phyloP scores from a whole-genome alignment of 2,113 vertebrate genomes.

The Callionymus lyra region DNA sequence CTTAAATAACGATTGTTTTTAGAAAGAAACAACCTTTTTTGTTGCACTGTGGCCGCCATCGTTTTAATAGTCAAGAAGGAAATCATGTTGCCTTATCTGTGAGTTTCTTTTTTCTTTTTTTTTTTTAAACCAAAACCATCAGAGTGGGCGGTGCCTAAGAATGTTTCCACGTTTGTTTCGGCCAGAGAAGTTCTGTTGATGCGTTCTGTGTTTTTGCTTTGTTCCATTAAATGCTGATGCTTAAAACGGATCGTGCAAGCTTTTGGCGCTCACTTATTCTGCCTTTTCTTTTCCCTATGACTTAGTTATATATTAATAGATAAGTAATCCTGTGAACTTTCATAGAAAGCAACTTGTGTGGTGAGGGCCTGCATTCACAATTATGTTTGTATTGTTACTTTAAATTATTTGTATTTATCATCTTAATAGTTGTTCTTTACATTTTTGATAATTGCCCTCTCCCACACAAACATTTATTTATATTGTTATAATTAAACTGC shows the following conservation, averaged over 20 bases:
- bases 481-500: too few species aligned
- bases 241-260: slow-evolving; percentile 18
- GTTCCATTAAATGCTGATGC: slow-evolving; percentile 65
- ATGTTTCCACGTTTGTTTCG: slow-evolving; percentile 48
- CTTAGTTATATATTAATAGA: too few species aligned
- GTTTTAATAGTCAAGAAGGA: slow-evolving; percentile 26
- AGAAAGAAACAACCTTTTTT: slow-evolving; percentile 13
- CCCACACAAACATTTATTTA: too few species aligned
- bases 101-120: slow-evolving; percentile 38
- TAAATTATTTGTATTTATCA: too few species aligned
- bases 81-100: slow-evolving; percentile 59
- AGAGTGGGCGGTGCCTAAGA: slow-evolving; percentile 58
- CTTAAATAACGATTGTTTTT: slow-evolving; percentile 33
- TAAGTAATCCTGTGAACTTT: too few species aligned
- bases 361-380: too few species aligned
- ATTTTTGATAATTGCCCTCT: too few species aligned
- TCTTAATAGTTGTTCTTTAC: too few species aligned
- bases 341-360: too few species aligned
- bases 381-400: too few species aligned
- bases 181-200: slow-evolving; percentile 44
- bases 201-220: slow-evolving; percentile 60
- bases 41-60: slow-evolving; percentile 35
- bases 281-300: too few species aligned
- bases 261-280: too few species aligned
- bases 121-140: slow-evolving; percentile 42